Conservation (phyloP, 2,113 vertebrate species). For the Tapirus terrestris region DNA sequence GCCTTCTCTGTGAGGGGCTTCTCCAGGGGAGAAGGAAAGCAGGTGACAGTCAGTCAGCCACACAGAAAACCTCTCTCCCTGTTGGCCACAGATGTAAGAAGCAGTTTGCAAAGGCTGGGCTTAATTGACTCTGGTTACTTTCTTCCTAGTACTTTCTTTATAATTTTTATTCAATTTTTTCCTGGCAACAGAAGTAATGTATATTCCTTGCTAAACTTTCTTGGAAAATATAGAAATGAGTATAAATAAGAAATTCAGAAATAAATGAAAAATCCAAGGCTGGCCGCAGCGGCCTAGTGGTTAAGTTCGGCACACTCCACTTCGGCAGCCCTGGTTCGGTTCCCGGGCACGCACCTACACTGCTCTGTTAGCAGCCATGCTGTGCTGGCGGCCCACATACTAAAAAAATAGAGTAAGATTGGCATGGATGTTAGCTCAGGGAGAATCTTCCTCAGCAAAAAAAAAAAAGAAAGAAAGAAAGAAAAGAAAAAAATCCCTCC, state of each 20-base stretch:
- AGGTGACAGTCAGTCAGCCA: not conserved
- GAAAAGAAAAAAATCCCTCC: not conserved
- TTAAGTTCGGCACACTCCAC: too few relatives aligned
- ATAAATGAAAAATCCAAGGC: not conserved
- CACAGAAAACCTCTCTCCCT: not conserved
- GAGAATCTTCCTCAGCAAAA: too few relatives aligned
- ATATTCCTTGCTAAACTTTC: slow-evolving; percentile 4
- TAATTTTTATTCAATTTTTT: not conserved
- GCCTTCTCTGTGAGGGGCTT: not conserved
- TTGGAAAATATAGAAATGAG: slow-evolving; percentile 6
- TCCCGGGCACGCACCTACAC: too few relatives aligned
- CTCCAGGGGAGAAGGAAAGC: not conserved
- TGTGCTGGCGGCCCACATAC: too few relatives aligned
- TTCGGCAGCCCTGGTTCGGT: too few relatives aligned
- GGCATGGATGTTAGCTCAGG: too few relatives aligned
- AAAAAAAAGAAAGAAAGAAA: too few relatives aligned
- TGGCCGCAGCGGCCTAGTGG: too few relatives aligned
- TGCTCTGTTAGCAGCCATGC: too few relatives aligned
- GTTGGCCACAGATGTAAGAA: not conserved
- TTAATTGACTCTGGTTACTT: not conserved
- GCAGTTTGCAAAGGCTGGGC: not conserved
- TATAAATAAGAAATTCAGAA: slow-evolving; percentile 44
- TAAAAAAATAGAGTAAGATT: too few relatives aligned
- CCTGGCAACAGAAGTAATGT: not conserved
- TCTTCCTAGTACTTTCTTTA: slow-evolving; percentile 8